These are phyloP conservation scores for Octodonta nipae DNA, from an alignment of 2,888 invertebrate genomes.

Conservation along the genomic window DNA sequence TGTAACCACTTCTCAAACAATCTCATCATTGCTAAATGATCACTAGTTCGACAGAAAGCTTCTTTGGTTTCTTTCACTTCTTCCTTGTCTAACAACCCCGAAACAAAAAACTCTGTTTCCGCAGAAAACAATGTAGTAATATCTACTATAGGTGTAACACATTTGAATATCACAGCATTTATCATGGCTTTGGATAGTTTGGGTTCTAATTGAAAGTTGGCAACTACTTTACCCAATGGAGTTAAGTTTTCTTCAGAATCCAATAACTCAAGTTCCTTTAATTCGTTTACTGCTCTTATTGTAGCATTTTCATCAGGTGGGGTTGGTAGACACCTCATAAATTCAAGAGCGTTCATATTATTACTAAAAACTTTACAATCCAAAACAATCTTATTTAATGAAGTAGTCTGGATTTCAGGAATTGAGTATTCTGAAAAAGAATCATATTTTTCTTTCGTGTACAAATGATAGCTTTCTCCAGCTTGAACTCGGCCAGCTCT, in stretches of 20 bases:
- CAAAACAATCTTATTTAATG: constrained; percentile 41
- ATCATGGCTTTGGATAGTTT: constrained; percentile 47
- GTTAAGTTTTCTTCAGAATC: constrained; percentile 50
- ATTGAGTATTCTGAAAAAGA: constrained; percentile 40
- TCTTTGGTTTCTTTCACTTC: constrained; percentile 41
- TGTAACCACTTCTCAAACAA: constrained; percentile 43
- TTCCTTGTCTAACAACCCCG: constrained; percentile 37
- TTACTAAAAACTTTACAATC: constrained; percentile 49
- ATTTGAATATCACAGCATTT: constrained; percentile 44
- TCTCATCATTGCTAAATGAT: constrained; percentile 47
- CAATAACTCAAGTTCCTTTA: constrained; percentile 45
- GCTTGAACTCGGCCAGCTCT: constrained; percentile 53
- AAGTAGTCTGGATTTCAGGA: constrained; percentile 50
- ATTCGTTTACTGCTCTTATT: constrained; percentile 43
- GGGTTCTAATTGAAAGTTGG: constrained; percentile 45
- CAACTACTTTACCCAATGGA: constrained; percentile 40
- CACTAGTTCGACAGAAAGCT: constrained; percentile 42
- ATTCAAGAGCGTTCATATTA: constrained; percentile 42
- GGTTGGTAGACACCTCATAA: constrained; percentile 48
- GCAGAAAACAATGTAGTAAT: constrained; percentile 37
- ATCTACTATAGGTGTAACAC: constrained; percentile 40
- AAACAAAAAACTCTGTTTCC: constrained; percentile 42
- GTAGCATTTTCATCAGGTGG: constrained; percentile 44
- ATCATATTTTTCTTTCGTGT: constrained; percentile 39
- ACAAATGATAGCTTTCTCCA: constrained; percentile 47